Evolutionary conservation across 23 tunicate genomes (phyloP), one percentile per base, ranked within the genome.

Genomic region (Halocynthia aurantium): DNA sequence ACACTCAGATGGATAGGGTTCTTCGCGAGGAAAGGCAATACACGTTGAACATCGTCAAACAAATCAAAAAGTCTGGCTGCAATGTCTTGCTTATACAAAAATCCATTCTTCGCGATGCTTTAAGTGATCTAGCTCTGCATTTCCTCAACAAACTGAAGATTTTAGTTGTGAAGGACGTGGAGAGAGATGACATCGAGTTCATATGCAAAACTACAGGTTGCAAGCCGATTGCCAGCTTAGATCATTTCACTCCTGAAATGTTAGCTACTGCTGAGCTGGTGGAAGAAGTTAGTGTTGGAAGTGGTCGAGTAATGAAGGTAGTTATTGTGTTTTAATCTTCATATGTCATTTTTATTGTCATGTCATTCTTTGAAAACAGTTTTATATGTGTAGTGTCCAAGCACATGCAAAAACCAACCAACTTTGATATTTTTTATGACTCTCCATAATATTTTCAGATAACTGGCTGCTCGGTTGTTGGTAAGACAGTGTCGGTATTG

Each of bases 1-100:
- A 94, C 84, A 94, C 95, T n/a, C 99, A 94, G 78, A 94, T 94
- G 99, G 99, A 94, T 75, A 76, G 93, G 17, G 99, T 94, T 62
- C 67, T 94, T 5, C 84, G 94, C 17, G 99, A 94, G 74, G 99
- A 94, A 62, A 84, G 99, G 6, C 90, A 88, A 72, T 94, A 94
- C 84, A 94, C 99, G 19, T 76, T 94, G 17, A 94, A 94, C 60
- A 74, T 94, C 61, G 99, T 94, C 55, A 94, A 94, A 75, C 90
- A 88, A 66, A 94, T 94, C 69, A 94, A 94, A 52, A 94, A 94
- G 61, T 78, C 95, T 53, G 99, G 99, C 12, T 88, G 95, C 82
- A 94, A 94, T 67, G 99, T 94, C 18, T 79, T 94, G 31, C 87
- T 94, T 5, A 81, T 94, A 55, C 99, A 94, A 69, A 94, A 94